These are phyloP conservation scores for Molanna angustata DNA, from an alignment of 2,888 invertebrate species.

Conservation along the genomic window DNA sequence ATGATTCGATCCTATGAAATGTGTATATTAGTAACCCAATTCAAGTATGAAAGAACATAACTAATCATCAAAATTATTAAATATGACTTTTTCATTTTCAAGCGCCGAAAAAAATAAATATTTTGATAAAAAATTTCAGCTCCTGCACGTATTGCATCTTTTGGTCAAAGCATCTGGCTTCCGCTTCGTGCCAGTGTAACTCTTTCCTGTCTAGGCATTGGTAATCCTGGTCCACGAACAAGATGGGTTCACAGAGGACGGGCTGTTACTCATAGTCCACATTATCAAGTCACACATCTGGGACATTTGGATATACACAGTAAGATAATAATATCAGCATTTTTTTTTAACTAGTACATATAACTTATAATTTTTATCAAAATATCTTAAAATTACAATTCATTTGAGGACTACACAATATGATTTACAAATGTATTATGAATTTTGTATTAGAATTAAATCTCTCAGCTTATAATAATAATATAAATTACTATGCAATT, in stretches of 20 bases:
- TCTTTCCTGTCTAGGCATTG: constrained; percentile 67
- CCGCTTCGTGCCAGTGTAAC: constrained; percentile 60
- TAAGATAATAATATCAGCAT: too few species aligned
- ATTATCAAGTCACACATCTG: constrained; percentile 59
- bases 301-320: constrained; percentile 66
- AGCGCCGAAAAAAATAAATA: too few species aligned
- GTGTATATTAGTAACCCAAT: too few species aligned
- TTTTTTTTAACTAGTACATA: background rate
- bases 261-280: constrained; percentile 60
- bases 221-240: constrained; percentile 70
- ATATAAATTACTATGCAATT: too few species aligned
- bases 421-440: background rate
- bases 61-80: too few species aligned
- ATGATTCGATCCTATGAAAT: too few species aligned
- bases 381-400: background rate
- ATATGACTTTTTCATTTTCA: too few species aligned
- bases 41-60: too few species aligned
- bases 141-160: constrained; percentile 79
- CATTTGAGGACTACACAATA: background rate
- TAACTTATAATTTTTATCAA: background rate
- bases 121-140: constrained; percentile 49
- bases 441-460: too few species aligned
- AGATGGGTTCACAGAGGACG: constrained; percentile 64
- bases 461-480: too few species aligned
- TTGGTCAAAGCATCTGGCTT: constrained; percentile 65